Evolutionary conservation across 2,797 vertebrate species (phyloP).

Genomic region (Clamator glandarius): DNA sequence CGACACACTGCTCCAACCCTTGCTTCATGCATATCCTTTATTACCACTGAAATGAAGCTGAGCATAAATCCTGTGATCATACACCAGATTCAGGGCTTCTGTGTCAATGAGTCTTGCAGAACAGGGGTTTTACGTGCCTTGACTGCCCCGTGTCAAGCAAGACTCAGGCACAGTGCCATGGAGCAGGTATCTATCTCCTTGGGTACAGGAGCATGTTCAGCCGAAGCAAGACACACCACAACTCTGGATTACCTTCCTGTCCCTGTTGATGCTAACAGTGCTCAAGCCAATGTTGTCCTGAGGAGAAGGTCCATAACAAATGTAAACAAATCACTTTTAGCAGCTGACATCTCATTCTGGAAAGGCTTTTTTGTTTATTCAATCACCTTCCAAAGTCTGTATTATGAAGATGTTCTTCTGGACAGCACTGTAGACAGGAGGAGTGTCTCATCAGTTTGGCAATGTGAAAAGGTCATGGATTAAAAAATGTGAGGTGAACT

Average conservation of each 20-base stretch:
- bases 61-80: neutral
- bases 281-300: neutral
- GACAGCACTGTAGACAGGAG: neutral
- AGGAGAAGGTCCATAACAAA: neutral
- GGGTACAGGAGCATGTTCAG: too few species aligned
- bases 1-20: too few species aligned
- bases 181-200: neutral
- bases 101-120: too few species aligned
- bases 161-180: fast-evolving
- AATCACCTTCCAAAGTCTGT: neutral
- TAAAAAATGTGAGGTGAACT: neutral
- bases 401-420: neutral
- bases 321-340: neutral
- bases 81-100: too few species aligned
- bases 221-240: fast-evolving
- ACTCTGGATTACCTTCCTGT: neutral
- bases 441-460: neutral
- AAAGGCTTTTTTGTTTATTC: neutral
- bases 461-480: neutral
- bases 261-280: neutral
- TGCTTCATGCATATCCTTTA: too few species aligned
- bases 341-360: neutral
- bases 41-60: too few species aligned
- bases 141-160: neutral
- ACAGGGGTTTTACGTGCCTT: neutral